phyloP scores from a whole-genome alignment of 2,797 vertebrate genomes.

The Carcharodon carcharias region DNA sequence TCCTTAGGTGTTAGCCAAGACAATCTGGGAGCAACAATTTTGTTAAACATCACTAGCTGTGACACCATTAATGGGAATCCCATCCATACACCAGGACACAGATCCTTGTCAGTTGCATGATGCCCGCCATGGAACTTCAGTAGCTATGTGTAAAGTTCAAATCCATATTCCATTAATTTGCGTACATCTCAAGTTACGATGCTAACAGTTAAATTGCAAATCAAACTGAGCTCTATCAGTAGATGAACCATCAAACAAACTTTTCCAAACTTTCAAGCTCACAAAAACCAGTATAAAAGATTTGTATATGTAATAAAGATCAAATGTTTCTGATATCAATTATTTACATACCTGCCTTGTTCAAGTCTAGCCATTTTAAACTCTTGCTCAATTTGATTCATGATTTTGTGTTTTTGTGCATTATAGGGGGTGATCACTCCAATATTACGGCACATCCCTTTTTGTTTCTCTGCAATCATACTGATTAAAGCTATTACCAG shows the following conservation, averaged over 20 bases:
- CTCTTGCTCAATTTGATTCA: constrained; percentile 39
- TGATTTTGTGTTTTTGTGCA: constrained; percentile 68
- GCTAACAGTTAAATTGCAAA: background rate
- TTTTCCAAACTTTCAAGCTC: background rate
- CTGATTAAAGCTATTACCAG: constrained; percentile 66
- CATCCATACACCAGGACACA: background rate
- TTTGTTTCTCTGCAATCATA: constrained; percentile 57
- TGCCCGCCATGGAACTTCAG: background rate
- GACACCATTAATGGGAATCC: background rate
- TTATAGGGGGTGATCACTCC: constrained; percentile 78
- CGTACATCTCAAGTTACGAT: background rate
- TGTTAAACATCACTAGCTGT: background rate
- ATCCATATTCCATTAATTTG: background rate
- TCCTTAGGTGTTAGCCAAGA: background rate
- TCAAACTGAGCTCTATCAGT: background rate
- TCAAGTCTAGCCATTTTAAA: background rate
- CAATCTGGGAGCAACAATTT: background rate
- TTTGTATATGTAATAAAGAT: background rate
- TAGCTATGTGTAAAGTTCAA: background rate
- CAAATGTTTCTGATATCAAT: background rate
- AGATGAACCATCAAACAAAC: background rate
- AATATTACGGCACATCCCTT: constrained; percentile 50
- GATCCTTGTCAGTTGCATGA: background rate
- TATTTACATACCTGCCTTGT: constrained; percentile 40
- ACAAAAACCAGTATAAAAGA: background rate